Evolutionary conservation across 2,888 invertebrate genomes (phyloP).

Genomic region (Lydus trimaculatus): DNA sequence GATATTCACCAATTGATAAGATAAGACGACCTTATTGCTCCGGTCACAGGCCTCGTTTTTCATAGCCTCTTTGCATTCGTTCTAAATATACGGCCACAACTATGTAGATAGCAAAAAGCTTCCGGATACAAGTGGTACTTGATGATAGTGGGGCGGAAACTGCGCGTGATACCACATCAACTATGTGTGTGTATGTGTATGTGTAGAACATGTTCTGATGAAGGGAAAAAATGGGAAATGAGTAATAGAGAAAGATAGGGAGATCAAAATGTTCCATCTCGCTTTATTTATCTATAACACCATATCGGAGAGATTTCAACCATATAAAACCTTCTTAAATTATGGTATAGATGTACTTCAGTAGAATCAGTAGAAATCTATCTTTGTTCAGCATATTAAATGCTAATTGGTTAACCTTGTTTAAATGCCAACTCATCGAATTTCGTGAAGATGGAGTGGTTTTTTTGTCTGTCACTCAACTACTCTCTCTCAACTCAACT

Average conservation of each 20-base stretch:
- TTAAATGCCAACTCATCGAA: slow-evolving; percentile 17
- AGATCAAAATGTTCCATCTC: neutral
- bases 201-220: neutral
- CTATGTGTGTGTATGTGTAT: neutral
- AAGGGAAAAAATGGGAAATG: neutral
- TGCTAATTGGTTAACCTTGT: neutral
- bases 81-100: neutral
- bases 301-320: neutral
- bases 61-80: neutral
- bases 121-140: neutral
- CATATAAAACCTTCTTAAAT: neutral
- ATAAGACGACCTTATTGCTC: neutral
- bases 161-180: neutral
- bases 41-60: neutral
- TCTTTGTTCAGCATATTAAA: neutral
- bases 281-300: too few relatives aligned
- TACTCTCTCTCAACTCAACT: too few relatives aligned
- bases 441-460: slow-evolving; percentile 16
- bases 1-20: neutral
- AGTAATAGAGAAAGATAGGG: neutral
- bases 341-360: neutral
- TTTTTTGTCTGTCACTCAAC: slow-evolving; percentile 9
- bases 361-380: neutral
- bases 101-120: neutral
- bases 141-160: neutral